Base-by-base conservation (phyloP, 1,140 invertebrate genomes). In the Danaus melanippus region DNA sequence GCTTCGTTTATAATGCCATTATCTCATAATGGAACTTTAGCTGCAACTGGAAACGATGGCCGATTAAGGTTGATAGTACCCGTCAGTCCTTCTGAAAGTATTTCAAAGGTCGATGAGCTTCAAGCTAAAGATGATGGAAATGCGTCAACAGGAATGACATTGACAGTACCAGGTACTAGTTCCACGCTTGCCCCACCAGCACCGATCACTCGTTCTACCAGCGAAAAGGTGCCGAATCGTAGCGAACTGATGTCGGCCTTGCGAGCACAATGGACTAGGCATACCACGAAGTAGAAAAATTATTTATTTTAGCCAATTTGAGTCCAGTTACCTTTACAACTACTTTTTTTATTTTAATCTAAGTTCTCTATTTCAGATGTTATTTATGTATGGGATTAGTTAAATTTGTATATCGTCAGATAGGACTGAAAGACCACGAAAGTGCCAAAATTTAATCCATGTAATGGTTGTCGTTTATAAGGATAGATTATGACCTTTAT, bases 201-300 rank as follows among this genome's bases (percentile, higher is more conserved):
- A 2, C 89, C 92, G 10, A 95, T 95, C 48, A 94, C 93, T 0
- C 89, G 95, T 45, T 93, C 93, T 7, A 95, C 94, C 3, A 95
- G 93, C 83, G 94, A 95, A 60, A 93, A 94, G 79, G 91, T 95
- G 46, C 93, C 94, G 1, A 93, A 94, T 66, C 89, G 93, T 42
- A 95, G 92, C 74, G 93, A 95, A 74, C 87, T 95, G 62, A 94
- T 95, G 92, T 91, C 90, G n/a, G 92, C 95, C 67, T 90, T 95
- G 53, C 88, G 94, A 53, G 91, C 92, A 0, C 90, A 91, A 40
- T 96, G 94, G 94, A 93, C 93, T 0, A 87, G 95, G 66, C 94
- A 96, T 71, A 96, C 94, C 1, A 96, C 94, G 10, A 96, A 95
- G 83, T 96, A 90, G 84, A 72, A 21, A 44, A 62, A 12, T 17